Evolutionary conservation across 2,113 vertebrate genomes (phyloP), one percentile per base, ranked within the genome.

Genomic region (Archocentrus centrarchus): DNA sequence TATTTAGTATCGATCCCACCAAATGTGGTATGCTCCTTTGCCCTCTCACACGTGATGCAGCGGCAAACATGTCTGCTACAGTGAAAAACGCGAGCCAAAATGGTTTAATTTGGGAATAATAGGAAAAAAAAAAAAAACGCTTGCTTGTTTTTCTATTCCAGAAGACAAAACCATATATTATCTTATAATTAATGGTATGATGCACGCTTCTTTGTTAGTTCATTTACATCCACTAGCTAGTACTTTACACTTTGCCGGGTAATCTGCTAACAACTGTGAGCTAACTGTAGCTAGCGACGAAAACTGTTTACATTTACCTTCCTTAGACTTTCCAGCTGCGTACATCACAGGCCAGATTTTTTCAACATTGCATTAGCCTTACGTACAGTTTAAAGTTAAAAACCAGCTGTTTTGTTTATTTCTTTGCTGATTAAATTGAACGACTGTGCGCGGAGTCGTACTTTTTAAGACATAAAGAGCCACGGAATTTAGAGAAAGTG

Each of bases 41-140:
- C 30, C 88, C 94, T 94, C 84, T 94, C 30, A 93, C 93, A 47
- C 81, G 6, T 76, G 90, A 92, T 4, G 84, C 63, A 80, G 90
- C 85, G 84, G 82, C 57, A 87, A 94, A 88, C 79, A 91, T 94
- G 92, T 86, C 93, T 15, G 81, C 75, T 58, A 82, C 75, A 4
- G 64, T 39, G 14, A 39, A 75, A 80, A 84, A 11, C 44, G 83
- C 55, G 64, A 77, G 57, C 22, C 20, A 88, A 85, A 85, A 94
- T 93, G 89, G 60, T 80, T 41, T 88, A 79, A 94, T 60, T 35
- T 70, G 63, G n/a, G 20, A 73, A 73, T 55, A 62, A 70, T 39
- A 86, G 39, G 3, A 30, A 35, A 44, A 47, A 17, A 3, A 30
- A 35, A 44, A 47, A 17, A 44, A 13, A 15, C 2, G 13, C 39